These are phyloP conservation scores for Chelmon rostratus DNA, from an alignment of 2,797 vertebrate genomes.

Conservation along the genomic window DNA sequence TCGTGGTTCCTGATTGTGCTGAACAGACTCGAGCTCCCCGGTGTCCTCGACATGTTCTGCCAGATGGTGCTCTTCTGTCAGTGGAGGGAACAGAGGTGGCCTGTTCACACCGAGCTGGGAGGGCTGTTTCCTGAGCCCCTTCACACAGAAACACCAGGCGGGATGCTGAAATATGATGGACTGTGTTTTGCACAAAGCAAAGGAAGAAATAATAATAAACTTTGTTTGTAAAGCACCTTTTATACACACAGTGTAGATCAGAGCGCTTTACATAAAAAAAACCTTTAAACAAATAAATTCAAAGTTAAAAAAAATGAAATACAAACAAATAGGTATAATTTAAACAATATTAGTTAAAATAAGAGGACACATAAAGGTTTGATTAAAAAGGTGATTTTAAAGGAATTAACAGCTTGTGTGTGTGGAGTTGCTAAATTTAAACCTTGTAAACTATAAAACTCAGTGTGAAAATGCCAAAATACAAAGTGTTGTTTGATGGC, in stretches of 20 bases:
- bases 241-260: neutral
- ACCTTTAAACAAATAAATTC: neutral
- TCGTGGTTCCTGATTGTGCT: conserved; percentile 2
- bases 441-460: too few species aligned
- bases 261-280: neutral
- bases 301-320: too few species aligned
- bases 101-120: conserved; percentile 6
- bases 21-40: conserved; percentile 32
- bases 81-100: conserved; percentile 21
- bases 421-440: too few species aligned
- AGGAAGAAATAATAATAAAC: neutral
- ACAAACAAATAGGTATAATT: too few species aligned
- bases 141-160: neutral
- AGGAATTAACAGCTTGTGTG: too few species aligned
- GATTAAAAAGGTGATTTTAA: too few species aligned
- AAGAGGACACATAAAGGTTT: too few species aligned
- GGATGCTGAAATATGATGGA: neutral
- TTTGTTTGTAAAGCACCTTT: neutral
- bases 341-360: too few species aligned
- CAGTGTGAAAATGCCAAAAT: too few species aligned
- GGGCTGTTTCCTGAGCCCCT: neutral
- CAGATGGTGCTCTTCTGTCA: conserved; percentile 50
- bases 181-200: neutral
- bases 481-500: too few species aligned
- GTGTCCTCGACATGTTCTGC: conserved; percentile 16